A percentile compares a stretch with the other conserved stretches of the same genome.
These are phyloP conservation scores for Brachionus rotundiformis DNA, from an alignment of 1,140 invertebrate species.

Conservation along the genomic window DNA sequence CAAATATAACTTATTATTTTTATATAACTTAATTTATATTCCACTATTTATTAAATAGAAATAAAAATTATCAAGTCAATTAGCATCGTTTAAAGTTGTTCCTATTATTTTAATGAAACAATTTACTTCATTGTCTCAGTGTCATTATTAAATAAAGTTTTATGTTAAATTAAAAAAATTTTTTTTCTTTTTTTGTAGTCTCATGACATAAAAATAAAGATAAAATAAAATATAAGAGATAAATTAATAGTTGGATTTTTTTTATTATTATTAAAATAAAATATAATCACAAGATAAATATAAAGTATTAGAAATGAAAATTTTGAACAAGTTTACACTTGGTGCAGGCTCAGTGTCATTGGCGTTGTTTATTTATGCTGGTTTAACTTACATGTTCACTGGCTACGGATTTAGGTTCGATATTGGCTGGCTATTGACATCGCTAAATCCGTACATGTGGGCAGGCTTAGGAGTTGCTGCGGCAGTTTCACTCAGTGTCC, in stretches of 20 bases:
- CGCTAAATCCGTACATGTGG: constrained; percentile 90
- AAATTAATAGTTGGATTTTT: background rate
- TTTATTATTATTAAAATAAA: background rate
- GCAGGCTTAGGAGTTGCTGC: constrained; percentile 84
- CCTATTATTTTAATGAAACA: background rate
- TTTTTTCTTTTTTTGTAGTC: background rate
- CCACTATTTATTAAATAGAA: background rate
- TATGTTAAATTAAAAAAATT: background rate
- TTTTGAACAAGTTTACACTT: background rate
- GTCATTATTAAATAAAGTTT: background rate
- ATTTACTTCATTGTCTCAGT: background rate
- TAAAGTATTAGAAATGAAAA: background rate
- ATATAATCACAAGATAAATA: background rate
- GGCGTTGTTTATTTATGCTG: constrained; percentile 56
- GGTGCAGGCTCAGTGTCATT: background rate
- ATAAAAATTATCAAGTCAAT: constrained; percentile 13
- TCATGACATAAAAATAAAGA: background rate
- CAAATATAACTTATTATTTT: background rate
- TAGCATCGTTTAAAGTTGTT: background rate
- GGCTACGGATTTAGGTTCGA: constrained; percentile 85
- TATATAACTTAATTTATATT: background rate
- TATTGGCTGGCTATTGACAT: constrained; percentile 82
- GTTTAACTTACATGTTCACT: constrained; percentile 79
- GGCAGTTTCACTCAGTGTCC: constrained; percentile 88
- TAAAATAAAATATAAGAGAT: background rate